These are phyloP conservation scores for Popillia japonica DNA, from an alignment of 1,140 invertebrate species.

Conservation along the genomic window DNA sequence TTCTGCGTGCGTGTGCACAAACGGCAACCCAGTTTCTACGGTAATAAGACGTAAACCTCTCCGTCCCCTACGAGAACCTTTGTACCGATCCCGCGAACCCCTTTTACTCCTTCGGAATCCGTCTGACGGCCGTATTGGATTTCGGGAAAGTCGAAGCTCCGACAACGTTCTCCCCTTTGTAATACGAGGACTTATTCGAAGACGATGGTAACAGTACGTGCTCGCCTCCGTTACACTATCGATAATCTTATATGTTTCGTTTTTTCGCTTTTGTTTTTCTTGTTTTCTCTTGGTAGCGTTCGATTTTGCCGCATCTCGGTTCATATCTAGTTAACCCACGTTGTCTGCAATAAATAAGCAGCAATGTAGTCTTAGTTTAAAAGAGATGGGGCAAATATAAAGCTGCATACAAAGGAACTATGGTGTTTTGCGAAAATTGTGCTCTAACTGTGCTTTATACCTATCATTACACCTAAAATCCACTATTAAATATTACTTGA, in stretches of 20 bases:
- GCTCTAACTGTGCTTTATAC: too few species aligned
- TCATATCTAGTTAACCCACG: too few species aligned
- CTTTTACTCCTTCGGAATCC: neutral
- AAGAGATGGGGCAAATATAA: too few species aligned
- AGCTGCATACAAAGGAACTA: too few species aligned
- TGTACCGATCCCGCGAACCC: neutral
- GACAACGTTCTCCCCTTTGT: slow-evolving; percentile 3
- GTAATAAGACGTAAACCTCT: slow-evolving; percentile 12
- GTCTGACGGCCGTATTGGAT: neutral
- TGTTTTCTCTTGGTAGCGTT: neutral
- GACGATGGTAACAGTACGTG: slow-evolving; percentile 13
- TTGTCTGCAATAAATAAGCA: too few species aligned
- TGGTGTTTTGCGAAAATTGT: too few species aligned
- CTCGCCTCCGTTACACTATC: neutral
- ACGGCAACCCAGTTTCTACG: neutral
- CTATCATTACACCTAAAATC: too few species aligned
- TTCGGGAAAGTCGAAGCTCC: neutral
- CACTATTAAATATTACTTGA: too few species aligned
- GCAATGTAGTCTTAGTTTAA: too few species aligned
- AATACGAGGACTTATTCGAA: slow-evolving; percentile 6
- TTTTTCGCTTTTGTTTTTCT: neutral
- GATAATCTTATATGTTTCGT: neutral
- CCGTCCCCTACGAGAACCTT: neutral
- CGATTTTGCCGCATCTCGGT: neutral
- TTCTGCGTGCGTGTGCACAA: neutral